Base-by-base conservation (phyloP, 2,888 invertebrate species). In the Drosophila recens region DNA sequence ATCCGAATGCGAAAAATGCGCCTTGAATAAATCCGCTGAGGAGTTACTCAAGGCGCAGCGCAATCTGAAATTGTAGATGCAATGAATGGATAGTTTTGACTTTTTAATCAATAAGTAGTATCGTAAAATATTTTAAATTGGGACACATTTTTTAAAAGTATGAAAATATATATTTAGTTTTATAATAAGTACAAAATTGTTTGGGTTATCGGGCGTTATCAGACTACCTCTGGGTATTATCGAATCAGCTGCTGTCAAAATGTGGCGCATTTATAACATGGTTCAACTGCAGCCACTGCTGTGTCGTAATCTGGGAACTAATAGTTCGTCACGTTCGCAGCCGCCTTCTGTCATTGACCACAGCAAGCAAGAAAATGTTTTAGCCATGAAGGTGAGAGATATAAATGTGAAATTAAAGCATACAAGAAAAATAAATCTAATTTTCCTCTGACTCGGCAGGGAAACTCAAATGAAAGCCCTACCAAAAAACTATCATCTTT, bases 1-100 rank as follows among this genome's bases (percentile, higher is more conserved):
- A 63, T 95, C 94, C 0, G 93, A 94, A 0, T 89, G 91, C 2
- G 97, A 97, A 92, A 87, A 92, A 0, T 77, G 81, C 0, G 93
- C 94, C 76, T 92, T 97, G n/a, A 93, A 93, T 38, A 93, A 94
- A 54, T 96, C 96, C 0, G 96, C 96, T 90, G 0, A 90, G 0
- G 84, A 94, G 5, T 94, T 96, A 93, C 8, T 51, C 0, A 38
- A 73, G 1, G 67, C 57, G 11, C 87, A 87, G 46, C 46, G 64
- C 15, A 13, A 15, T 2, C 52, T 86, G 34, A 45, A 73, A n/a
- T 23, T 75, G 10, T 57, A 73, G 23, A 1, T 8, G 13, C 45
- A 4, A 48, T 3, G n/a, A 38, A 38, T 38, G 38, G 6, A 38
- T 38, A 38, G 45, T 27, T 45, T 45, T 45, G 45, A 45, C 3